These are phyloP conservation scores for Chelonus insularis DNA, from an alignment of 1,140 invertebrate species.

Conservation along the genomic window DNA sequence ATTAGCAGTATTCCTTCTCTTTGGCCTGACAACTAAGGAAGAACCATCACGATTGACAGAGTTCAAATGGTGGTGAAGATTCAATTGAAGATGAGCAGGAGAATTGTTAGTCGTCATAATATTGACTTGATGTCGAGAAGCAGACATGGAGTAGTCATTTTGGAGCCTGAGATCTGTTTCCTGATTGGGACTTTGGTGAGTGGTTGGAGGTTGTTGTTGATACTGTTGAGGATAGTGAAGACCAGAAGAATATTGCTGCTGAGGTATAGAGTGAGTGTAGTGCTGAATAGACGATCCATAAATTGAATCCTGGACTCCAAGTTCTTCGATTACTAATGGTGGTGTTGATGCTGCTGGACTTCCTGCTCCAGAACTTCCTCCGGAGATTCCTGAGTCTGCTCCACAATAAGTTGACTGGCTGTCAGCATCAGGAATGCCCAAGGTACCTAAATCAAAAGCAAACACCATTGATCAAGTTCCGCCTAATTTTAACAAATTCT, in stretches of 20 bases:
- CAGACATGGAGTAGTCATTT: constrained; percentile 25
- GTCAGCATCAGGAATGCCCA: constrained; percentile 40
- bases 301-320: constrained; percentile 43
- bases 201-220: constrained; percentile 24
- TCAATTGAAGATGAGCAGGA: constrained; percentile 23
- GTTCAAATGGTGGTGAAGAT: constrained; percentile 33
- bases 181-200: neutral
- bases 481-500: no score
- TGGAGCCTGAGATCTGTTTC: constrained; percentile 29
- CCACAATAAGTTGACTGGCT: constrained; percentile 54
- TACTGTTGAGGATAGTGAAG: constrained; percentile 37
- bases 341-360: constrained; percentile 53
- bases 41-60: constrained; percentile 24
- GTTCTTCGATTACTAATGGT: constrained; percentile 51
- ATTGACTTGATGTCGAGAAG: constrained; percentile 15
- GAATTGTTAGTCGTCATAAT: neutral
- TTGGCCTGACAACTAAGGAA: constrained; percentile 48
- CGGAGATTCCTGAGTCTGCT: constrained; percentile 53
- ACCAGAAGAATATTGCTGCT: constrained; percentile 38
- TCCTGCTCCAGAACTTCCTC: constrained; percentile 52
- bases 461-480: neutral
- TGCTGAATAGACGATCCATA: constrained; percentile 7
- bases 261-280: neutral
- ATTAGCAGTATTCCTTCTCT: constrained; percentile 81
- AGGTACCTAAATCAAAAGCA: neutral